Base-by-base conservation (phyloP, 2,797 vertebrate species). In the Anomalospiza imberbis region DNA sequence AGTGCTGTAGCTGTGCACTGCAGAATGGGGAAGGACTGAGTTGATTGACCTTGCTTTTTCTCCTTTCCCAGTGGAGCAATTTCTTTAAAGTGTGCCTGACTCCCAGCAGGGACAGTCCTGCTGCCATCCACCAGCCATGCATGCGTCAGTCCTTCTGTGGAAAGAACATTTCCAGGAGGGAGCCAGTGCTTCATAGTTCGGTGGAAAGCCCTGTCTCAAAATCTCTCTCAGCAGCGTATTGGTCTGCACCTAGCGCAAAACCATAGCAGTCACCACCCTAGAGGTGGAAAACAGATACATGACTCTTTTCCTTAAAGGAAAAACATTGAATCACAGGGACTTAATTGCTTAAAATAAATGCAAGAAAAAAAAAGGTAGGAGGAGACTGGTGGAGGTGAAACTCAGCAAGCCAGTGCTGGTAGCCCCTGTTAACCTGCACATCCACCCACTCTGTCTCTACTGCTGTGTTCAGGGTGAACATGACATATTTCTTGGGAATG, bases 401-500 rank as follows among this genome's bases (percentile, higher is more conserved):
- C 17, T 72, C 13, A 13, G 76, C 24, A 54, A 65, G 54, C 9
- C 42, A 14, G 16, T 79, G 5, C 34, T 55, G 28, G 63, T 73
- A 42, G 53, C 19, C 45, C 40, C 6, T 85, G 34, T 79, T 54
- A 12, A 32, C 63, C 63, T 79, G 54, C 50, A 34, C 25, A 15
- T 57, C 73, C 54, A 8, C 38, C 13, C 21, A 13, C 50, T 40
- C 24, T 61, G 42, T 60, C 65, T 88, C 26, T 47, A 1, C 21
- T 77, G 40, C 48, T 58, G 70, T 9, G 15, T 57, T 66, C 21
- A 17, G 50, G 58, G 32, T 76, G 71, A 85, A 6, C 2, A 0
- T 38, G 40, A 44, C 70, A 40, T 32, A 0, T 76, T 53, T 67
- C 15, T 19, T 0, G 0, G 36, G 38, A 24, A 50, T 4, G 10